Percentiles rank a stretch among this genome's conserved stretches.
Conservation (phyloP, 2,888 invertebrate species). For the Acleris literana region DNA sequence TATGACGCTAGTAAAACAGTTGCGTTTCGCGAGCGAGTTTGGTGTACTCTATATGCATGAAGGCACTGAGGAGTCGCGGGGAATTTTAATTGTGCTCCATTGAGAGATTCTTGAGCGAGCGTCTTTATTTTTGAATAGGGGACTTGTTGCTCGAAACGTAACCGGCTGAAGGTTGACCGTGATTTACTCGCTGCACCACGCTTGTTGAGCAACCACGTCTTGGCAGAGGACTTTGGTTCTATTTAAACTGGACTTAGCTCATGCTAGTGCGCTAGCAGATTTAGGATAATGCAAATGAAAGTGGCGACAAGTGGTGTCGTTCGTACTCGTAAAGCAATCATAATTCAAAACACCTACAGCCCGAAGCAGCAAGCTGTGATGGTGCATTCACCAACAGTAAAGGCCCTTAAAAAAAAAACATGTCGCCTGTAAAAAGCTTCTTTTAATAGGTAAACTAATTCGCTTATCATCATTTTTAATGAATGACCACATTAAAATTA, state of each 20-base stretch:
- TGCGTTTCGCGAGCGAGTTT: constrained; percentile 56
- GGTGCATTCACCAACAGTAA: too few relatives aligned
- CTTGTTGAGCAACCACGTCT: constrained; percentile 49
- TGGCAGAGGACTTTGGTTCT: constrained; percentile 56
- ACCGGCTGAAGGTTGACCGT: constrained; percentile 51
- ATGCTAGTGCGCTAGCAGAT: constrained; percentile 2
- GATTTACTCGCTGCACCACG: constrained; percentile 50
- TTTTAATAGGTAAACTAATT: too few relatives aligned
- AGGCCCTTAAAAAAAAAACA: too few relatives aligned
- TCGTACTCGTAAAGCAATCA: constrained; percentile 5
- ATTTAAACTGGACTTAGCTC: constrained; percentile 43
- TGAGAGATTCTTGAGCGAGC: constrained; percentile 67
- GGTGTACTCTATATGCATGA: constrained; percentile 62
- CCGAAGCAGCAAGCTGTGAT: too few relatives aligned
- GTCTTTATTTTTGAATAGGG: constrained; percentile 71
- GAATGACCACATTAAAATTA: too few relatives aligned
- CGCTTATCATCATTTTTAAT: too few relatives aligned
- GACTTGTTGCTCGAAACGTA: constrained; percentile 64
- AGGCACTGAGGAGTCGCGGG: constrained; percentile 59
- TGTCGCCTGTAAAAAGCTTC: too few relatives aligned
- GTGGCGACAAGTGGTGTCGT: neutral
- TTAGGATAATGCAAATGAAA: constrained; percentile 15
- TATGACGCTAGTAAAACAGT: constrained; percentile 67
- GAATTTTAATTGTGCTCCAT: constrained; percentile 81
- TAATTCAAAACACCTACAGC: too few relatives aligned